phyloP scores from a whole-genome alignment of 30 jellyfish, hydroid and myxozoan genomes.

The Pelagia noctiluca region DNA sequence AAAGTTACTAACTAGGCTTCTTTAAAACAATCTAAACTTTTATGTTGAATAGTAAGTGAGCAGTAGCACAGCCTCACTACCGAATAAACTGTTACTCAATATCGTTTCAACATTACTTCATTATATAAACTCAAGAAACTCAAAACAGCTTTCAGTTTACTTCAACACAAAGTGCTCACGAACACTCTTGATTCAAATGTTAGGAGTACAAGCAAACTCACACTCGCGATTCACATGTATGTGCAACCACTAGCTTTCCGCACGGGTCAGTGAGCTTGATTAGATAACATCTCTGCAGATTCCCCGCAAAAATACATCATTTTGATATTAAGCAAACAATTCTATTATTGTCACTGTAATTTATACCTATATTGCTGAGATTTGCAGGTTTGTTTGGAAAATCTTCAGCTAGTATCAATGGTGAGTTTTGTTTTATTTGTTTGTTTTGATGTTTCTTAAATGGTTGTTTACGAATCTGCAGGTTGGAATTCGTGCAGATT shows the following conservation, averaged over 20 bases:
- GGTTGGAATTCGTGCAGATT: constrained; percentile 52
- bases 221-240: neutral
- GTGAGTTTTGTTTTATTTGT: neutral
- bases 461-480: constrained; percentile 14
- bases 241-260: constrained; percentile 28
- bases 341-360: neutral
- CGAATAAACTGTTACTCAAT: too few relatives aligned
- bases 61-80: too few relatives aligned
- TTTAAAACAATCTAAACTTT: too few relatives aligned
- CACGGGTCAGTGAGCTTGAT: constrained; percentile 77
- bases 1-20: too few relatives aligned
- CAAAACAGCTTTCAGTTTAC: too few relatives aligned
- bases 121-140: too few relatives aligned
- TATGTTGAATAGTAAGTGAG: too few relatives aligned
- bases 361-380: neutral
- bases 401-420: neutral
- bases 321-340: neutral
- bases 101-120: too few relatives aligned
- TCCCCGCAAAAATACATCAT: neutral
- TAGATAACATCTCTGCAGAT: constrained; percentile 30
- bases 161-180: neutral
- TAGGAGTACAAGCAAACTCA: neutral
- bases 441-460: constrained; percentile 1
- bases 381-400: neutral
- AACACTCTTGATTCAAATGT: neutral